phyloP scores from a whole-genome alignment of 2,888 invertebrate genomes.

The Troglohyphantes excavatus region DNA sequence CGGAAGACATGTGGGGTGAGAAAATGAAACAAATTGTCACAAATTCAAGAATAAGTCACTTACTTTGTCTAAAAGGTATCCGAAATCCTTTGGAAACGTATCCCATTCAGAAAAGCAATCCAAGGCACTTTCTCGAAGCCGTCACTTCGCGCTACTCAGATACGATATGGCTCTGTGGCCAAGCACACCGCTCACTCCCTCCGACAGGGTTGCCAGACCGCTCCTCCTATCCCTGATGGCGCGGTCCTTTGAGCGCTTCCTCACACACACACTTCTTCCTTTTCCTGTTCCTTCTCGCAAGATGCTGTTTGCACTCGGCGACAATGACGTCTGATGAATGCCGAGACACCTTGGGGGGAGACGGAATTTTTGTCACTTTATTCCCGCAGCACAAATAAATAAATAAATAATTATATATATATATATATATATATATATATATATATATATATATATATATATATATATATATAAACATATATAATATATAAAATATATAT shows the following conservation, averaged over 20 bases:
- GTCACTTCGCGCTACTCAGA: not conserved
- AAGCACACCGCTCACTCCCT: slow-evolving; percentile 2
- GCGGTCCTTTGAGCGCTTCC: not conserved
- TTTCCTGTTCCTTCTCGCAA: too few species aligned
- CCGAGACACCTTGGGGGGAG: too few species aligned
- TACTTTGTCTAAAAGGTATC: not conserved
- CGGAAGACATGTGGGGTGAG: not conserved
- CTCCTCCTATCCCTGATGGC: not conserved
- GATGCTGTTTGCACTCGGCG: too few species aligned
- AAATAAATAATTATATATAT: too few species aligned
- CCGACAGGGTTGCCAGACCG: not conserved
- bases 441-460: too few species aligned
- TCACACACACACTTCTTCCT: too few species aligned
- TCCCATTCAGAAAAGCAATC: not conserved
- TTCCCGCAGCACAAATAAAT: too few species aligned
- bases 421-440: too few species aligned
- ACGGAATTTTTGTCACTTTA: too few species aligned
- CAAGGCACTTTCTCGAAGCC: not conserved
- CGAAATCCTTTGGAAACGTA: not conserved
- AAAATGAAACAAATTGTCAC: not conserved
- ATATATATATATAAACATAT: too few species aligned
- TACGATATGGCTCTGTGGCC: slow-evolving; percentile 9
- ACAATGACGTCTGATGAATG: too few species aligned
- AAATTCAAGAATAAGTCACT: not conserved
- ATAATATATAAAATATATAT: too few species aligned